Evolutionary conservation across 2,113 vertebrate species (phyloP).

Genomic region (Lethenteron camtschaticum): DNA sequence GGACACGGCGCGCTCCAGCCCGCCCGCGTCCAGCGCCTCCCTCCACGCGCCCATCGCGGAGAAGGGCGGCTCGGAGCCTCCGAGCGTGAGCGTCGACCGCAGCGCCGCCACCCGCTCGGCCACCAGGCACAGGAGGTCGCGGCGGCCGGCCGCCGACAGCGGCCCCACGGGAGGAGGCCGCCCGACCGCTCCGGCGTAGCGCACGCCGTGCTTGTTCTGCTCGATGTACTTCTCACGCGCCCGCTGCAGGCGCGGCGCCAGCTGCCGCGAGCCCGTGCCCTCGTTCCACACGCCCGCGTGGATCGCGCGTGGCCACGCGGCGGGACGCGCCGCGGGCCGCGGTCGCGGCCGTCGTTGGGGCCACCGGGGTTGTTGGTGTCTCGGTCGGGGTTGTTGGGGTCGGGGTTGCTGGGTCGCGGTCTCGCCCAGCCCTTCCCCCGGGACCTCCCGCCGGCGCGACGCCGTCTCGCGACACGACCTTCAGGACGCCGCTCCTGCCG

Average conservation of each 20-base stretch:
- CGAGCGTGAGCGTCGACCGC: constrained; percentile 26
- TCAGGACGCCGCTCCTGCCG: too few species aligned
- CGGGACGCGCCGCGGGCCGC: too few species aligned
- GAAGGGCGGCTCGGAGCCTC: constrained; percentile 66
- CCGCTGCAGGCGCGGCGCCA: constrained; percentile 61
- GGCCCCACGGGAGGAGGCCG: too few species aligned
- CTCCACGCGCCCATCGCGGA: constrained; percentile 49
- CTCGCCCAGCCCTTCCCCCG: too few species aligned
- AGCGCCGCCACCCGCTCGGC: constrained; percentile 34
- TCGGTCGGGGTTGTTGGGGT: too few species aligned
- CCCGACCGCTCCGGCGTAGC: constrained; percentile 27
- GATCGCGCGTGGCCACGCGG: too few species aligned
- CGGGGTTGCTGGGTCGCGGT: too few species aligned
- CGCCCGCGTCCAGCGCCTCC: constrained; percentile 37
- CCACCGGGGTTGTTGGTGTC: too few species aligned
- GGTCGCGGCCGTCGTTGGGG: too few species aligned
- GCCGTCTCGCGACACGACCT: too few species aligned
- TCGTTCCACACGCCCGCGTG: constrained; percentile 39
- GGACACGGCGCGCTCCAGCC: constrained; percentile 23
- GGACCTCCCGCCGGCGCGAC: too few species aligned
- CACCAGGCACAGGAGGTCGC: constrained; percentile 52
- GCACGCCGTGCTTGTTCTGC: constrained; percentile 64
- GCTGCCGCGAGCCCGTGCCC: constrained; percentile 44
- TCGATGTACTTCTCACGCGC: constrained; percentile 63
- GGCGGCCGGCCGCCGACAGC: constrained; percentile 12